Evolutionary conservation across 1,140 invertebrate genomes (phyloP).

Genomic region (Cyclina sinensis): DNA sequence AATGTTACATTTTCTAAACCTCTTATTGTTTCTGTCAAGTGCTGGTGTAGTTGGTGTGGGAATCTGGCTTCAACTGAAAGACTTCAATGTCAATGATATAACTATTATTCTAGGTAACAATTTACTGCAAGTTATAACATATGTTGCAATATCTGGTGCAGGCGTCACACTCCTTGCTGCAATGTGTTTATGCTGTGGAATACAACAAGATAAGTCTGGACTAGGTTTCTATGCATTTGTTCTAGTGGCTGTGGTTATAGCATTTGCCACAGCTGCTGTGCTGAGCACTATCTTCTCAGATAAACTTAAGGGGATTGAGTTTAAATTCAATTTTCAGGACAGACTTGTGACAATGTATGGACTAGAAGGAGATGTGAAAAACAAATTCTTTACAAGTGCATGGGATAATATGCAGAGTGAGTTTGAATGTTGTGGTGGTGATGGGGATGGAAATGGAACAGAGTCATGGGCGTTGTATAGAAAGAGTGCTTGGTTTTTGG

Average conservation of each 20-base stretch:
- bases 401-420: conserved; percentile 54
- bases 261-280: conserved; percentile 49
- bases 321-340: conserved; percentile 57
- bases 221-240: conserved; percentile 63
- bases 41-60: conserved; percentile 37
- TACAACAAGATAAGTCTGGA: conserved; percentile 44
- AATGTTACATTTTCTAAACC: conserved; percentile 56
- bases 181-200: conserved; percentile 64
- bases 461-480: conserved; percentile 61
- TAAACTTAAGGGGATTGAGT: conserved; percentile 54
- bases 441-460: conserved; percentile 58
- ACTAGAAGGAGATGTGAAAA: background rate
- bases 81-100: conserved; percentile 56
- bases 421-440: conserved; percentile 58
- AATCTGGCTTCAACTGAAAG: conserved; percentile 49
- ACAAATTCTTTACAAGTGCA: conserved; percentile 48
- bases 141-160: conserved; percentile 51
- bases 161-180: conserved; percentile 46
- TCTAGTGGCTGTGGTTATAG: conserved; percentile 32
- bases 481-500: conserved; percentile 48
- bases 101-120: conserved; percentile 55
- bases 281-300: conserved; percentile 53
- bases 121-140: conserved; percentile 46
- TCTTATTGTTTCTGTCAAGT: conserved; percentile 55
- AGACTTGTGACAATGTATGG: conserved; percentile 51